phyloP scores from a whole-genome alignment of 2,888 invertebrate species.

The Zonitis immaculata region DNA sequence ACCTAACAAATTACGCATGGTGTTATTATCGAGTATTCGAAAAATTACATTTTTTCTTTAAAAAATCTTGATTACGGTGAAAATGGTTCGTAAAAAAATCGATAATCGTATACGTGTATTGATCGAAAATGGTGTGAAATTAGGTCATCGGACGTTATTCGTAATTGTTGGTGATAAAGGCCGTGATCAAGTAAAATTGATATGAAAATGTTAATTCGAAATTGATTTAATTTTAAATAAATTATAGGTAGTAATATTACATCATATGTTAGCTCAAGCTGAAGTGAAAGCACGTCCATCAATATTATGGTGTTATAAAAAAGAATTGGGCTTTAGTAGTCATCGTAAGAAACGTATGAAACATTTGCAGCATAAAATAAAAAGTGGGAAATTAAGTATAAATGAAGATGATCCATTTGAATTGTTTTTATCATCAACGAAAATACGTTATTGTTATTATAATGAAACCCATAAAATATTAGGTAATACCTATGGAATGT shows the following conservation, averaged over 20 bases:
- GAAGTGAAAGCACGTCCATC: constrained; percentile 88
- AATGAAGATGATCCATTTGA: constrained; percentile 97
- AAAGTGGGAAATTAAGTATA: constrained; percentile 80
- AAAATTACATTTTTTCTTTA: no score
- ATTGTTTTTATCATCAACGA: constrained; percentile 90
- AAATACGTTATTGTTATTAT: constrained; percentile 96
- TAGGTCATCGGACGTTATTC: constrained; percentile 90
- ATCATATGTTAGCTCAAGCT: constrained; percentile 96
- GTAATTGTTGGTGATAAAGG: constrained; percentile 94
- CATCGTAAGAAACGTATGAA: constrained; percentile 92
- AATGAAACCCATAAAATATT: constrained; percentile 96
- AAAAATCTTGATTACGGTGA: constrained; percentile 32
- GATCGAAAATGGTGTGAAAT: constrained; percentile 94
- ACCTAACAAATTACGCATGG: neutral
- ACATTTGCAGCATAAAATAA: constrained; percentile 73
- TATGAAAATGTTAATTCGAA: no score
- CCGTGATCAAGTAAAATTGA: constrained; percentile 95
- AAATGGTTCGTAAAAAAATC: constrained; percentile 90
- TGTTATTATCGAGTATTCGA: no score
- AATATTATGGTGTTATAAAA: constrained; percentile 99
- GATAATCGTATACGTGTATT: constrained; percentile 92
- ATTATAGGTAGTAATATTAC: constrained; percentile 83
- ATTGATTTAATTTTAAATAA: neutral
- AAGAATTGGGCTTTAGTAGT: constrained; percentile 57
- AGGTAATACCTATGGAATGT: constrained; percentile 84